A percentile compares a stretch with the other conserved stretches of the same genome.
Conservation (phyloP, 1,140 invertebrate species). For the Caenorhabditis briggsae region DNA sequence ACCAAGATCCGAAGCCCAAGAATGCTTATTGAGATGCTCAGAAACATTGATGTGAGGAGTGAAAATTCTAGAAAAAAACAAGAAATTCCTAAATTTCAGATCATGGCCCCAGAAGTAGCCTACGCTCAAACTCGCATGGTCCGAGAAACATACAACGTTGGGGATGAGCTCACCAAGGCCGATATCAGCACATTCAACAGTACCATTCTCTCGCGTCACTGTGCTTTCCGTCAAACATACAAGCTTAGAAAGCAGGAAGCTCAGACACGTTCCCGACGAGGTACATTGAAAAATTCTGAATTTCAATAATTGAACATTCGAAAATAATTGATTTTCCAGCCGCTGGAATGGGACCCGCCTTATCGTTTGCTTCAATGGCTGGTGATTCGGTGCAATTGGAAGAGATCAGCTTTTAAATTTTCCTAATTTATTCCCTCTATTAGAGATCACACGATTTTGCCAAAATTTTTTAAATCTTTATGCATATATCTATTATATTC, state of each 20-base stretch:
- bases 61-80: not conserved
- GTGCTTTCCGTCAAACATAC: slow-evolving; percentile 64
- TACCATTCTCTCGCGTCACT: slow-evolving; percentile 73
- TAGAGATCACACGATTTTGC: slow-evolving; percentile 27
- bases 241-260: slow-evolving; percentile 57
- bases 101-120: slow-evolving; percentile 45
- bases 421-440: not conserved
- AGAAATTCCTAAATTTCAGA: not conserved
- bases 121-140: slow-evolving; percentile 31
- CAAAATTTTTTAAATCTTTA: not conserved
- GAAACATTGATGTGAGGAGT: slow-evolving; percentile 76
- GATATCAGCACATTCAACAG: slow-evolving; percentile 38
- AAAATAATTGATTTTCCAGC: slow-evolving; percentile 58
- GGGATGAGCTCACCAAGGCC: slow-evolving; percentile 66
- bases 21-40: slow-evolving; percentile 78
- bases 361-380: slow-evolving; percentile 70
- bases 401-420: slow-evolving; percentile 68
- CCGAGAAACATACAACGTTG: slow-evolving; percentile 44
- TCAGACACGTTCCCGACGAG: slow-evolving; percentile 57
- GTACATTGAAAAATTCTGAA: slow-evolving; percentile 54
- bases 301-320: not conserved
- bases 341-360: slow-evolving; percentile 60
- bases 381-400: slow-evolving; percentile 73
- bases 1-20: slow-evolving; percentile 77
- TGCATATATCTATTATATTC: slow-evolving; percentile 21